Evolutionary conservation across 2,113 vertebrate species (phyloP).

Genomic region (Dissostichus mawsoni): DNA sequence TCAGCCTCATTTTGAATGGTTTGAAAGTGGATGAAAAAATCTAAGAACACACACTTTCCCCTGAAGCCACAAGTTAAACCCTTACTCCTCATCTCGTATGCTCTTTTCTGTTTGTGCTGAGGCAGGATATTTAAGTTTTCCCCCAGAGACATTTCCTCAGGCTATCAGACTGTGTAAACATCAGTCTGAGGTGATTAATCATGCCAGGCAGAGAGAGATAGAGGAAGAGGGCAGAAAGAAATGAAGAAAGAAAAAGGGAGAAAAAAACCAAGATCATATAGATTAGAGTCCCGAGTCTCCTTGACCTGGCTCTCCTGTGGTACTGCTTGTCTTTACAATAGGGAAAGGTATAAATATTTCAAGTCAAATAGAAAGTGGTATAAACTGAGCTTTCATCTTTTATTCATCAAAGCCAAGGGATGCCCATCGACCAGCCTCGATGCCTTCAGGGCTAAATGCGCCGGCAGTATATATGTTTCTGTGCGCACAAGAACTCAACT

Average conservation of each 20-base stretch:
- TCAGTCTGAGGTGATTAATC: conserved; percentile 73
- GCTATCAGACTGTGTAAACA: conserved; percentile 75
- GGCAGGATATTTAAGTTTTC: conserved; percentile 43
- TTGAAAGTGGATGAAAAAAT: conserved; percentile 35
- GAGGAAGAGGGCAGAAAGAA: conserved; percentile 1
- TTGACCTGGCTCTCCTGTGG: conserved; percentile 60
- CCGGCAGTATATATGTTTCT: conserved; percentile 2
- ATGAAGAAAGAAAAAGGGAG: neutral
- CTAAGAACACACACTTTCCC: neutral
- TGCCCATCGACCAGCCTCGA: conserved; percentile 43
- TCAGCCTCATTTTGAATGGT: conserved; percentile 21
- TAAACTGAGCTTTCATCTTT: conserved; percentile 79
- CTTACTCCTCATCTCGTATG: conserved; percentile 39
- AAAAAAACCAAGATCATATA: conserved; percentile 46
- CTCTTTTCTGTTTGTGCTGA: conserved; percentile 61
- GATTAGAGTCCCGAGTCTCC: conserved; percentile 65
- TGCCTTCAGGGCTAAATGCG: conserved; percentile 52
- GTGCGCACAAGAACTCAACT: neutral
- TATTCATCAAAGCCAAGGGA: conserved; percentile 79
- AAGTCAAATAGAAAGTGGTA: conserved; percentile 75
- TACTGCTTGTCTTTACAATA: conserved; percentile 71
- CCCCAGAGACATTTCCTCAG: conserved; percentile 57
- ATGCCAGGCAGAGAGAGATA: conserved; percentile 53
- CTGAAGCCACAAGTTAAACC: conserved; percentile 47
- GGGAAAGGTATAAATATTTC: conserved; percentile 78